phyloP scores from a whole-genome alignment of 2,113 vertebrate species.

The Megalops atlanticus region DNA sequence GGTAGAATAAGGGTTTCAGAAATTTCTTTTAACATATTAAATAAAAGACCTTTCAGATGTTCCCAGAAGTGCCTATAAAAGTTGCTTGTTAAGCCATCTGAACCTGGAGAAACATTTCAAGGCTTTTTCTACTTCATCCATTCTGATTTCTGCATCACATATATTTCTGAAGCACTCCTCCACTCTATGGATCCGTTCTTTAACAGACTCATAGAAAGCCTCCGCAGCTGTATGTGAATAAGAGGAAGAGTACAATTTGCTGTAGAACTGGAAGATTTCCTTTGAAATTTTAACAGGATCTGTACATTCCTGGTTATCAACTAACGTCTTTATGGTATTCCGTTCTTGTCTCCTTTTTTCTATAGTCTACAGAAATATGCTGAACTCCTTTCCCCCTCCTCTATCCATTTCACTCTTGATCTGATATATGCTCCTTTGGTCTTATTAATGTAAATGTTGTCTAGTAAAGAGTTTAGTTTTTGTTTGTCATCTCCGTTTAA shows the following conservation, averaged over 20 bases:
- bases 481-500: background rate
- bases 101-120: background rate
- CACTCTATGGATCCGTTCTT: background rate
- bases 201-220: background rate
- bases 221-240: background rate
- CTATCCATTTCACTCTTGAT: conserved; percentile 5
- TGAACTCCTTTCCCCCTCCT: background rate
- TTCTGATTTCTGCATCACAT: background rate
- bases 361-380: background rate
- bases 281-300: background rate
- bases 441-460: background rate
- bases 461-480: background rate
- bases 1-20: too few relatives aligned
- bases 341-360: background rate
- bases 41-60: background rate
- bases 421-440: background rate
- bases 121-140: background rate
- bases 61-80: background rate
- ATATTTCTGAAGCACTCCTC: background rate
- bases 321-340: background rate
- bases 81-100: background rate
- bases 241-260: background rate
- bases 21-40: background rate
- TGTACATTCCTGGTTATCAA: background rate
- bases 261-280: background rate